Base-by-base conservation (phyloP, 2,113 vertebrate species). In the Hyperoodon ampullatus region DNA sequence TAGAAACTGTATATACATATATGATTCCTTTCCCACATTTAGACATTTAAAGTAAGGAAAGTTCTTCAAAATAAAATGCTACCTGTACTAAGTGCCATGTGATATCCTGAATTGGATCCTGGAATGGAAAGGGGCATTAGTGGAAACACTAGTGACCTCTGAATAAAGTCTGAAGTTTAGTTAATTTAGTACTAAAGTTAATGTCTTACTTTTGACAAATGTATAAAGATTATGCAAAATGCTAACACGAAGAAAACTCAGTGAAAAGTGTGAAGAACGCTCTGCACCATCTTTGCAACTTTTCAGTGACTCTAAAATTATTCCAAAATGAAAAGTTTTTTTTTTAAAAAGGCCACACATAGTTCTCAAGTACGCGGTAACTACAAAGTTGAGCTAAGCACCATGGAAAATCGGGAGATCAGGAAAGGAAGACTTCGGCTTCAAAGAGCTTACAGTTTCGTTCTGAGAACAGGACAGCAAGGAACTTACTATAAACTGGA, bases 241-340 rank as follows among this genome's bases (percentile, higher is more conserved):
- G 6, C 18, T 60, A 39, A 77, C 61, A 44, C 14, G 6, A 77
- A 47, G 71, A 81, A 75, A 96, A 71, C 13, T 16, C 50, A 71
- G 4, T 61, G 55, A 90, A 24, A 28, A 61, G 11, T n/a, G 23
- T n/a, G n/a, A 70, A 50, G 50, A 89, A 50, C 12, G 3, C 10
- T 58, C 53, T 21, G 60, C 63, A 50, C 65, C 35, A 35, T 88
- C 53, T 94, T 92, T 88, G 78, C 13, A 75, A 65, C 33, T 63
- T 92, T 84, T 68, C 58, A 39, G 50, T 70, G 70, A 75, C 42
- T 94, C 35, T 88, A 42, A 89, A 95, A 75, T 86, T 50, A 74
- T 82, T 75, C 53, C 21, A 66, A 89, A 63, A 66, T 12, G 11
- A 68, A 80, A 81, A 75, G 2, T 61, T 84, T 24, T 63, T 74